Evolutionary conservation across 1,140 invertebrate genomes (phyloP).

Genomic region (Mya arenaria): DNA sequence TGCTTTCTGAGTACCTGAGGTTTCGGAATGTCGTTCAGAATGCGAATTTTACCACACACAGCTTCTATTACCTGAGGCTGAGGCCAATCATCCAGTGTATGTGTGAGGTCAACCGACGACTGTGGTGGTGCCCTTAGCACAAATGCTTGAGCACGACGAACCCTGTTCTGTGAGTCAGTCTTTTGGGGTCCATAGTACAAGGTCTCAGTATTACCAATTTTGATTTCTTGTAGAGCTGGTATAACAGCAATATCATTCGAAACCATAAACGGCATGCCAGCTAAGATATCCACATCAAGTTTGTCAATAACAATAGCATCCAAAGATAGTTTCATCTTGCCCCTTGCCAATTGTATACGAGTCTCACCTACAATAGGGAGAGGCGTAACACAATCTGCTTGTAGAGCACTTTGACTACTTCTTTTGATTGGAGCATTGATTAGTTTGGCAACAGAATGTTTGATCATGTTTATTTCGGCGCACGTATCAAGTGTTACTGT

Average conservation of each 20-base stretch:
- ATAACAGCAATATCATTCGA: constrained; percentile 3
- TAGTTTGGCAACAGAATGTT: constrained; percentile 14
- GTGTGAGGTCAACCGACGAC: constrained; percentile 18
- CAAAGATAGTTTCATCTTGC: constrained; percentile 1
- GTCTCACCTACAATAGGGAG: constrained; percentile 43
- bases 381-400: constrained; percentile 50
- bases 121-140: constrained; percentile 5
- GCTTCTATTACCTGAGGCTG: neutral
- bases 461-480: constrained; percentile 43
- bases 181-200: neutral
- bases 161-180: neutral
- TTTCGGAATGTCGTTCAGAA: constrained; percentile 8
- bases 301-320: constrained; percentile 45
- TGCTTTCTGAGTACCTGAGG: neutral
- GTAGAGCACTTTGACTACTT: constrained; percentile 34
- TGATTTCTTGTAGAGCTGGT: neutral
- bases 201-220: neutral
- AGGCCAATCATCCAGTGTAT: neutral
- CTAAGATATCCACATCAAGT: constrained; percentile 51
- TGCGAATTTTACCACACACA: constrained; percentile 26
- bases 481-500: constrained; percentile 38
- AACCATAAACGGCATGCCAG: constrained; percentile 37
- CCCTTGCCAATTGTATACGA: neutral
- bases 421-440: constrained; percentile 37
- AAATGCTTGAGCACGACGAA: neutral